Percentiles rank a stretch among this genome's conserved stretches.
Evolutionary conservation across 2,797 vertebrate genomes (phyloP).

Genomic region (Tamandua tetradactyla): DNA sequence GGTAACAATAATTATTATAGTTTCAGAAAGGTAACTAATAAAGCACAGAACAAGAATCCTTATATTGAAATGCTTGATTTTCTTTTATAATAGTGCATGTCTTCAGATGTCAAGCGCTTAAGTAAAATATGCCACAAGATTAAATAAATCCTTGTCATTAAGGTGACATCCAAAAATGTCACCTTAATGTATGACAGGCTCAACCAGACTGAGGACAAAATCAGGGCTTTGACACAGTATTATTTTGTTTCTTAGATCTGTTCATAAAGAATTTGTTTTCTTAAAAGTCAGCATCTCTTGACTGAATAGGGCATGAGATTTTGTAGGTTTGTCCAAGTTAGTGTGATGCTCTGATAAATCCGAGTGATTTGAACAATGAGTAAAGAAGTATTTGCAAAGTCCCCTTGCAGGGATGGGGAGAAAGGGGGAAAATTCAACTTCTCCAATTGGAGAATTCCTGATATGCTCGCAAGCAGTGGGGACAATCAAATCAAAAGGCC

Average conservation of each 20-base stretch:
- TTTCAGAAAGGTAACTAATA: neutral
- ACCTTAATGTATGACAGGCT: neutral
- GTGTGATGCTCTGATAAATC: too few species aligned
- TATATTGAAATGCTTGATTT: neutral
- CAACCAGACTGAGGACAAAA: neutral
- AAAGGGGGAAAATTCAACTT: too few species aligned
- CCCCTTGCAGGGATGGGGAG: too few species aligned
- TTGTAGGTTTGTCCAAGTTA: too few species aligned
- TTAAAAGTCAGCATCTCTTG: neutral
- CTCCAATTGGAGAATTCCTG: too few species aligned
- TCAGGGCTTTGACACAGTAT: neutral
- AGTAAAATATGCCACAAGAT: neutral
- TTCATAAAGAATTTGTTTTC: neutral
- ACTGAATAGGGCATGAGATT: too few species aligned
- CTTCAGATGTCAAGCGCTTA: neutral
- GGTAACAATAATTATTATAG: neutral
- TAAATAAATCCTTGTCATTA: neutral
- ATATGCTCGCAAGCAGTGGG: too few species aligned
- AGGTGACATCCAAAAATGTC: neutral
- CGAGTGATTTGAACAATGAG: too few species aligned
- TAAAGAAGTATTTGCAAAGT: too few species aligned
- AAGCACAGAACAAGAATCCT: neutral
- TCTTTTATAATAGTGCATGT: neutral
- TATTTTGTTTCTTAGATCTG: neutral
- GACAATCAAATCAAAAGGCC: too few species aligned